A percentile compares a stretch with the other conserved stretches of the same genome.
These are phyloP conservation scores for Chelon labrosus DNA, from an alignment of 2,797 vertebrate species.

Conservation along the genomic window DNA sequence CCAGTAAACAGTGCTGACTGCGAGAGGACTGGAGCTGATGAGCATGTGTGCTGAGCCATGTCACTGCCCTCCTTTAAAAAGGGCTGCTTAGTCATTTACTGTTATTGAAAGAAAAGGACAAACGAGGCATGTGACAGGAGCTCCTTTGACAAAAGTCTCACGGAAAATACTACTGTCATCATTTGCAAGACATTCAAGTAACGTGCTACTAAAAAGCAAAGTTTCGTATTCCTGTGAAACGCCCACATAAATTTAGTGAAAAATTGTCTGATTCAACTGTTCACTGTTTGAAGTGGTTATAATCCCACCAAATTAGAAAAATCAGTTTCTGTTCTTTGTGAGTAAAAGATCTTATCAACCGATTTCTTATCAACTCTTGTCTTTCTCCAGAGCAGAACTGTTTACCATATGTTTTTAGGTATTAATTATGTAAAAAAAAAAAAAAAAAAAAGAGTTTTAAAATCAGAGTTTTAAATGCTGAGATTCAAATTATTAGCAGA, in stretches of 20 bases:
- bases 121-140: constrained; percentile 1
- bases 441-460: no score
- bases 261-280: background rate
- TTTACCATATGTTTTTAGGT: no score
- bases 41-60: background rate
- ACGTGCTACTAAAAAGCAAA: background rate
- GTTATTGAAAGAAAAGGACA: background rate
- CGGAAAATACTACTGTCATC: background rate
- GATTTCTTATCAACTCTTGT: no score
- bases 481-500: no score
- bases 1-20: constrained; percentile 12
- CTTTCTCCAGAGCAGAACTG: no score
- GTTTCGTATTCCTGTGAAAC: constrained; percentile 15
- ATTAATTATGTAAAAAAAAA: no score
- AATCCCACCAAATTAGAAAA: background rate
- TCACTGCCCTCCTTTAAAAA: background rate
- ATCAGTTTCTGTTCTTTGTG: background rate
- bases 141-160: background rate
- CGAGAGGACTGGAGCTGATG: constrained; percentile 14
- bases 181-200: background rate
- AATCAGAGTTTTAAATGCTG: no score
- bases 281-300: background rate
- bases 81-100: background rate
- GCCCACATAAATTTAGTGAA: background rate
- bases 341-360: background rate